Base-by-base conservation (phyloP, 2,888 invertebrate species). In the Mantis religiosa region DNA sequence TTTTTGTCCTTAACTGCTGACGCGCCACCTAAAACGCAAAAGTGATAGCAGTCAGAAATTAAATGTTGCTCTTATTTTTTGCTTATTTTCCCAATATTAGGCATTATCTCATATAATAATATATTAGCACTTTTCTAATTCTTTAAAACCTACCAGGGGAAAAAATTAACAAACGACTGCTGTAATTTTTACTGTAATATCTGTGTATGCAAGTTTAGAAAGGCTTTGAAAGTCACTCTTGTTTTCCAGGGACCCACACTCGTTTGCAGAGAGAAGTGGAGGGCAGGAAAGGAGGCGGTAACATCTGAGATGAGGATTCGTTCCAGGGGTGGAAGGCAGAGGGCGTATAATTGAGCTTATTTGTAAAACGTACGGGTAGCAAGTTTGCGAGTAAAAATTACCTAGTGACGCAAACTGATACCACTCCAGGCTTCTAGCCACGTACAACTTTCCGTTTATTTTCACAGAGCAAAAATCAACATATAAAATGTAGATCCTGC, bases 361-460 rank as follows among this genome's bases (percentile, higher is more conserved):
- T 87, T 87, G 87, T 87, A 87, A 87, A 87, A 87, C 87, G 87
- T 87, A 87, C 82, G 82, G 30, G 87, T 87, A 87, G 82, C 87
- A 41, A 87, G 82, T 87, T 87, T 87, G 12, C 34, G 87, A 82
- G 82, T n/a, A 87, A 87, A 87, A 87, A 87, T 87, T 82, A 87
- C 87, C 82, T 87, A 82, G 82, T 30, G 87, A 87, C 87, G 87
- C 87, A 87, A 87, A 87, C 87, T 87, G 85, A 85, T 85, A 84
- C 84, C 30, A 28, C 84, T 84, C 84, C 28, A 7, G 41, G 85
- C 85, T n/a, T 85, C 85, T 7, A 27, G 25, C 81, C 82, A 87
- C 87, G 87, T 82, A 34, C n/a, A 87, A 87, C 87, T 87, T 87
- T 87, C 87, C 15, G 87, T 87, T 87, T 87, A 82, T 87, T 81